These are phyloP conservation scores for Tachina grossa DNA, from an alignment of 2,888 invertebrate genomes.

Conservation along the genomic window DNA sequence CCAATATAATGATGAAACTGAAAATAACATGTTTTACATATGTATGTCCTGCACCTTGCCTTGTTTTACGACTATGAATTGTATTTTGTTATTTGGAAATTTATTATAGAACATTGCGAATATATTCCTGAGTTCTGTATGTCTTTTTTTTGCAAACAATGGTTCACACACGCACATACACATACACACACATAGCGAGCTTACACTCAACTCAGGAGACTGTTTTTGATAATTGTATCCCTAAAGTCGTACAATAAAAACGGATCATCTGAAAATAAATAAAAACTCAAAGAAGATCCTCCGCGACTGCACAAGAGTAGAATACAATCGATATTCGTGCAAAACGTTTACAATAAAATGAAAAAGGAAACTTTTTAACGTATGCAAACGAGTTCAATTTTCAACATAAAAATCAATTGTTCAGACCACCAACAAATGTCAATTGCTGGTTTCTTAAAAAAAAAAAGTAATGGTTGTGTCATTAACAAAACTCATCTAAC, in stretches of 20 bases:
- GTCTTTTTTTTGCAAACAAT: slow-evolving; percentile 52
- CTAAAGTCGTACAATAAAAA: slow-evolving; percentile 55
- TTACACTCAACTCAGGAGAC: slow-evolving; percentile 63
- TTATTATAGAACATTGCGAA: slow-evolving; percentile 62
- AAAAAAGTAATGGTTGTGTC: slow-evolving; percentile 53
- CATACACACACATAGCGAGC: slow-evolving; percentile 32
- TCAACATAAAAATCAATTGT: slow-evolving; percentile 69
- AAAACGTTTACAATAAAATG: slow-evolving; percentile 34
- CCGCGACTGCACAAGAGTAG: neutral
- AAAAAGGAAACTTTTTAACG: slow-evolving; percentile 29
- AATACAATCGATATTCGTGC: slow-evolving; percentile 48
- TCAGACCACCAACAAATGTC: slow-evolving; percentile 69
- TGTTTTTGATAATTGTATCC: slow-evolving; percentile 69
- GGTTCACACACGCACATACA: slow-evolving; percentile 49
- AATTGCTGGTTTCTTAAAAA: slow-evolving; percentile 55
- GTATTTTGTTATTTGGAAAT: slow-evolving; percentile 70
- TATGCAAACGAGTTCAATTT: slow-evolving; percentile 67
- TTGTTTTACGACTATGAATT: slow-evolving; percentile 71
- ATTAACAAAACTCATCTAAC: slow-evolving; percentile 57
- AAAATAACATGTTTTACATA: slow-evolving; percentile 69
- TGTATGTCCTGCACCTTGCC: slow-evolving; percentile 72
- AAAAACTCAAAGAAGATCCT: slow-evolving; percentile 48
- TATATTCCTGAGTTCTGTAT: slow-evolving; percentile 32
- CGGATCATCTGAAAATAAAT: slow-evolving; percentile 41
- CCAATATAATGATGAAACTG: slow-evolving; percentile 64